These are phyloP conservation scores for Drosophila mercatorum DNA, from an alignment of 2,888 invertebrate species.

Conservation along the genomic window DNA sequence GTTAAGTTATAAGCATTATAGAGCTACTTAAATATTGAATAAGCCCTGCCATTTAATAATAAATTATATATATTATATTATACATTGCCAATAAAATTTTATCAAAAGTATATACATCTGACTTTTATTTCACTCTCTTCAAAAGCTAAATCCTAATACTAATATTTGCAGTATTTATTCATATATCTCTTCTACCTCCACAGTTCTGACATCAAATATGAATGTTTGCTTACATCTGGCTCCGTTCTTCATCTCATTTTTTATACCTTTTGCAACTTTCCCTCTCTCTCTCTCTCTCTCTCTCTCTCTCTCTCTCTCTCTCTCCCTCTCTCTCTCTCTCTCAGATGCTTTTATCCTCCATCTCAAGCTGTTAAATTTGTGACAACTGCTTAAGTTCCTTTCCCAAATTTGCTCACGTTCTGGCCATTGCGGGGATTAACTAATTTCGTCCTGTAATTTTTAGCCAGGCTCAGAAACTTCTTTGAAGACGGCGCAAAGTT, in stretches of 20 bases:
- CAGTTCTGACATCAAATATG: no score
- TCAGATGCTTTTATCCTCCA: no score
- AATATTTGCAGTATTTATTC: no score
- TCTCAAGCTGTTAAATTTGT: constrained; percentile 5
- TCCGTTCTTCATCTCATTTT: neutral
- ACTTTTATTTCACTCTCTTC: no score
- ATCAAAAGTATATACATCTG: no score
- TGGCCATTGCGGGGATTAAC: constrained; percentile 56
- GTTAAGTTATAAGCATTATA: no score
- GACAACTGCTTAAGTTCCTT: constrained; percentile 14
- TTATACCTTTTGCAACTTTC: neutral
- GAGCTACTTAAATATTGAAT: neutral
- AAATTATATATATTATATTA: neutral
- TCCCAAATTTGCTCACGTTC: constrained; percentile 56
- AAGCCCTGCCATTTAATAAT: neutral
- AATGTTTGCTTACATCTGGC: neutral
- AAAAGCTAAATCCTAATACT: no score
- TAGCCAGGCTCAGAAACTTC: constrained; percentile 17
- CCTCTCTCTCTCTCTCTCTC: no score
- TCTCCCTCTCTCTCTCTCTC: no score
- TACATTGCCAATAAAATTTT: no score
- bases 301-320: no score
- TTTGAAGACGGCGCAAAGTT: constrained; percentile 25
- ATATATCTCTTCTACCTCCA: no score
- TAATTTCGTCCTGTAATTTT: constrained; percentile 60